phyloP scores from a whole-genome alignment of 2,113 vertebrate genomes.

The Rynchops niger region DNA sequence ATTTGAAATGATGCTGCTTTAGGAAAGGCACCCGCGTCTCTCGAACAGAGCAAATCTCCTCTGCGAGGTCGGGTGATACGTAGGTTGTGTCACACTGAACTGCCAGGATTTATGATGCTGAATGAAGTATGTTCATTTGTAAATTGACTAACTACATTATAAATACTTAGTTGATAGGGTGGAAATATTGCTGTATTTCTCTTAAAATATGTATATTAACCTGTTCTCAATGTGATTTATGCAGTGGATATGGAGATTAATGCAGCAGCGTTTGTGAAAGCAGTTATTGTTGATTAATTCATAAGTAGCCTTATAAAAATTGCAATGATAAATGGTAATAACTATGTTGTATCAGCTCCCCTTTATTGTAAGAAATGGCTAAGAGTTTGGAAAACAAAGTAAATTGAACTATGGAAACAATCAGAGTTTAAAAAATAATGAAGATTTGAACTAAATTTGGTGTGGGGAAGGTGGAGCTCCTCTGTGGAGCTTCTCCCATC shows the following conservation, averaged over 20 bases:
- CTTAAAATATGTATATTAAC: background rate
- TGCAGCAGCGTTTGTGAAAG: background rate
- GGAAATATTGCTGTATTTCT: background rate
- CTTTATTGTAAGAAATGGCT: background rate
- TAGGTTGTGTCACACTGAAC: background rate
- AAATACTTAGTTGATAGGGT: background rate
- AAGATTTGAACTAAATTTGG: rapidly evolving
- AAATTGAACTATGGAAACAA: background rate
- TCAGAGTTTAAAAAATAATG: background rate
- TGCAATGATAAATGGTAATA: conserved; percentile 31
- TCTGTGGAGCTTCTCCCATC: background rate
- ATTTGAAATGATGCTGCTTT: background rate
- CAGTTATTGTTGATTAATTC: conserved; percentile 45
- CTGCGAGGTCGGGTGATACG: background rate
- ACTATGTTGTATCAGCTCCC: conserved; percentile 15
- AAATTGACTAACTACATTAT: background rate
- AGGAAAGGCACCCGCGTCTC: background rate
- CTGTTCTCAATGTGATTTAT: conserved; percentile 1
- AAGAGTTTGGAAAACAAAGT: background rate
- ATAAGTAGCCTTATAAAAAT: conserved; percentile 48
- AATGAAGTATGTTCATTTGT: background rate
- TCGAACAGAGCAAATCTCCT: background rate
- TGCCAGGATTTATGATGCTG: background rate
- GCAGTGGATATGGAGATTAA: conserved; percentile 13
- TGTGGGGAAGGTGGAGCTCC: rapidly evolving